A percentile compares a stretch with the other conserved stretches of the same genome.
These are phyloP conservation scores for Polietes domitor DNA, from an alignment of 2,888 invertebrate species.

Conservation along the genomic window DNA sequence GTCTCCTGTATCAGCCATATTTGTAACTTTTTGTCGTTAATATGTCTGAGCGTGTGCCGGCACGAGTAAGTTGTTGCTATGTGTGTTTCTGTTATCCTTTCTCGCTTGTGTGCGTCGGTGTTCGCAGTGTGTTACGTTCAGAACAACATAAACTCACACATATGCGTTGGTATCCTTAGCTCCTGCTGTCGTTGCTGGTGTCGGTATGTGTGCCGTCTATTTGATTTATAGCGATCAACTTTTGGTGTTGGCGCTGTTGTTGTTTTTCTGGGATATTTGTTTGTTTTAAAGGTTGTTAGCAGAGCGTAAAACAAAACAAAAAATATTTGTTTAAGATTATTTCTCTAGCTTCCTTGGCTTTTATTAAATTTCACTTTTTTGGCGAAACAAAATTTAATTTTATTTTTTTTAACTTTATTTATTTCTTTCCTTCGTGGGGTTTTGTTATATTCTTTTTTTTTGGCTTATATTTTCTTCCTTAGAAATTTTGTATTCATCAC, in stretches of 20 bases:
- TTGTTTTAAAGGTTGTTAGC: constrained; percentile 11
- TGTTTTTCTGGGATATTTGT: not conserved
- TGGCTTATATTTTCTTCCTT: not conserved
- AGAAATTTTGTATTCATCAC: not conserved
- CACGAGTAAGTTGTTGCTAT: not conserved
- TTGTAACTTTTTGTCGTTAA: not conserved
- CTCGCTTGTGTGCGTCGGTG: not conserved
- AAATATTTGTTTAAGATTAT: constrained; percentile 20
- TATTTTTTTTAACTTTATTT: not conserved
- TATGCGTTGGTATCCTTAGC: constrained; percentile 10
- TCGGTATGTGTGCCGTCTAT: not conserved
- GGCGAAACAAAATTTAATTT: not conserved
- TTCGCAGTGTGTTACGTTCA: not conserved
- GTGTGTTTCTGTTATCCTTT: constrained; percentile 11
- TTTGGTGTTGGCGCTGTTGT: not conserved
- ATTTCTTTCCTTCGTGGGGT: not conserved
- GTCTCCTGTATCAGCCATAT: constrained; percentile 70
- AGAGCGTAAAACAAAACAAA: not conserved
- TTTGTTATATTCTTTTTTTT: not conserved
- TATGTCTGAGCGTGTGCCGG: not conserved
- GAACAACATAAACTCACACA: not conserved
- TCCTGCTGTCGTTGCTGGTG: not conserved
- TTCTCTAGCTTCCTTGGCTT: not conserved
- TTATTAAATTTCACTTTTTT: constrained; percentile 8
- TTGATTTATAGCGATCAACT: constrained; percentile 25